Evolutionary conservation across 2,888 invertebrate species (phyloP).

Genomic region (Onthophagus sagittarius): DNA sequence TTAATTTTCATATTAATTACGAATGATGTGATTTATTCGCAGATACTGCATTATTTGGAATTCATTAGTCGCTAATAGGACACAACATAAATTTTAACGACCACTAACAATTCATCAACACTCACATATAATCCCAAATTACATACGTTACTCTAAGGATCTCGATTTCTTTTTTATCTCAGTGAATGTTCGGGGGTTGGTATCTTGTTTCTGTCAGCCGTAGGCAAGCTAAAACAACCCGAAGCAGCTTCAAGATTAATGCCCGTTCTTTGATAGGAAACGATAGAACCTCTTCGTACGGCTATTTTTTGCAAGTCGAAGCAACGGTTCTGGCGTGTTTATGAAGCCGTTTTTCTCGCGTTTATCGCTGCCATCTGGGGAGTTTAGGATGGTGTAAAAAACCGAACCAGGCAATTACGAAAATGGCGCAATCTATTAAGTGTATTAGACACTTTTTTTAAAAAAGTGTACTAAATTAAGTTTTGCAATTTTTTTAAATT

Average conservation of each 20-base stretch:
- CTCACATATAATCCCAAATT: background rate
- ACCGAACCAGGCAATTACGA: conserved; percentile 5
- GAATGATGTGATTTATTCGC: background rate
- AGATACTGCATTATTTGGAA: background rate
- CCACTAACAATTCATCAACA: background rate
- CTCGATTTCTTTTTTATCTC: background rate
- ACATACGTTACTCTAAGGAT: background rate
- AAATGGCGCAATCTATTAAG: conserved; percentile 8
- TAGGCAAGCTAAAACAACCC: background rate
- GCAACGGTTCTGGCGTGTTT: background rate
- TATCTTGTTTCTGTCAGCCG: background rate
- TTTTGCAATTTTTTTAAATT: background rate
- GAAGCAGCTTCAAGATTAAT: conserved; percentile 1
- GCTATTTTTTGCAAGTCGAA: conserved; percentile 1
- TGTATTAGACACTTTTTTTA: background rate
- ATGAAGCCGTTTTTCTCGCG: conserved; percentile 10
- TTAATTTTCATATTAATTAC: background rate
- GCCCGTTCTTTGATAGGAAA: conserved; percentile 2
- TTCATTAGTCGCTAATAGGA: background rate
- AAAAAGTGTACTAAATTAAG: background rate
- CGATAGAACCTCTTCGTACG: background rate
- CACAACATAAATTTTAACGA: background rate
- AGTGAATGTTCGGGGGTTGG: background rate
- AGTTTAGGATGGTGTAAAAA: background rate
- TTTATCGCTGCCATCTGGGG: conserved; percentile 5